These are phyloP conservation scores for Hydriomena furcata DNA, from an alignment of 2,888 invertebrate species.

Conservation along the genomic window DNA sequence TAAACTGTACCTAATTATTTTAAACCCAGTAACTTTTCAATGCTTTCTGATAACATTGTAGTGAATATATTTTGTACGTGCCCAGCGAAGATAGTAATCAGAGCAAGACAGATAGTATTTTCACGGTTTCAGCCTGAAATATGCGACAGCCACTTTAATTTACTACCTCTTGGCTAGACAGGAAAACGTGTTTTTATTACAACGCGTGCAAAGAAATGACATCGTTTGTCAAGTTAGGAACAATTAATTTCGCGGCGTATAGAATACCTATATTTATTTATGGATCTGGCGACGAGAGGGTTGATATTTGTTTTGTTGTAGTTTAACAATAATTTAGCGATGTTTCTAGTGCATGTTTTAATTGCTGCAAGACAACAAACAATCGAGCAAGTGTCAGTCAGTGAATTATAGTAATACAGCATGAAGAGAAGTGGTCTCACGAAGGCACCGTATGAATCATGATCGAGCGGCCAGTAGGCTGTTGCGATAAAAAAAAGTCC, in stretches of 20 bases:
- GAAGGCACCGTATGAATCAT: constrained; percentile 13
- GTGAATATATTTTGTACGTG: constrained; percentile 43
- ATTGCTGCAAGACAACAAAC: constrained; percentile 42
- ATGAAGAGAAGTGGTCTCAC: constrained; percentile 39
- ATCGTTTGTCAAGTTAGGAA: constrained; percentile 34
- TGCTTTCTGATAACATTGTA: constrained; percentile 2
- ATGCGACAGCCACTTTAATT: constrained; percentile 50
- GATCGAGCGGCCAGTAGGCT: constrained; percentile 4
- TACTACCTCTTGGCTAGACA: constrained; percentile 42
- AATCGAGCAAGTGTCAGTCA: constrained; percentile 36
- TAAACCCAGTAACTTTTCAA: too few species aligned
- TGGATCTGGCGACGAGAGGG: not conserved
- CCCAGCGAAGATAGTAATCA: constrained; percentile 61
- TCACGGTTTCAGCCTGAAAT: constrained; percentile 50
- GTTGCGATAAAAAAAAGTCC: constrained; percentile 44
- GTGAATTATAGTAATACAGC: constrained; percentile 49
- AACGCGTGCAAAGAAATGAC: constrained; percentile 31
- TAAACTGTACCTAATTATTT: too few species aligned
- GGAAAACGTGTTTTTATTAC: constrained; percentile 42
- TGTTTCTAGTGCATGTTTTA: constrained; percentile 28
- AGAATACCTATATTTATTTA: not conserved
- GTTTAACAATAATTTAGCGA: not conserved
- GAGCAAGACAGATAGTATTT: constrained; percentile 60
- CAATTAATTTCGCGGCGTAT: constrained; percentile 10
- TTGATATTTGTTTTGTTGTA: constrained; percentile 1